Percentiles rank a stretch among this genome's conserved stretches.
Evolutionary conservation across 1,140 invertebrate genomes (phyloP).

Genomic region (Eupeodes corollae): DNA sequence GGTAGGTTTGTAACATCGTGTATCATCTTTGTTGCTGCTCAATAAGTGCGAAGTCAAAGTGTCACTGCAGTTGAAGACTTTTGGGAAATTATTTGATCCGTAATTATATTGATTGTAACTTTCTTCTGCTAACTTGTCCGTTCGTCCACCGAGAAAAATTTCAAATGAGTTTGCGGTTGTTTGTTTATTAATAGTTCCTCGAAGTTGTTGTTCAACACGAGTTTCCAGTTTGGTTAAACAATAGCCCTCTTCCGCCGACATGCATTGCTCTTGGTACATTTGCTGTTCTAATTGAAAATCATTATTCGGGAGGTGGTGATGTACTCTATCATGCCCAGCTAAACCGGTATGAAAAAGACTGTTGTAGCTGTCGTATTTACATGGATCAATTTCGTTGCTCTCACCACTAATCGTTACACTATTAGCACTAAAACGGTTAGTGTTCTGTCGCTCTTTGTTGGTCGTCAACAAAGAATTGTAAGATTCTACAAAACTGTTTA

Average conservation of each 20-base stretch:
- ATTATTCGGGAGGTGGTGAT: background rate
- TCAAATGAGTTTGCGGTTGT: slow-evolving; percentile 3
- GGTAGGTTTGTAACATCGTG: background rate
- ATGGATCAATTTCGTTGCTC: background rate
- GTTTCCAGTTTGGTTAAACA: slow-evolving; percentile 32
- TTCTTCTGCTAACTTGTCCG: background rate
- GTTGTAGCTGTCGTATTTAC: background rate
- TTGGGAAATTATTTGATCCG: background rate
- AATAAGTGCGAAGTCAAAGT: background rate
- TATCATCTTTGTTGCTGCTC: background rate
- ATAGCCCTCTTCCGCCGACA: slow-evolving; percentile 24
- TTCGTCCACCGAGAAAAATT: background rate
- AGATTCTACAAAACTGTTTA: slow-evolving; percentile 30
- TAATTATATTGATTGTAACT: no score
- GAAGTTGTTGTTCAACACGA: slow-evolving; percentile 21
- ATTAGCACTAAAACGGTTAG: background rate
- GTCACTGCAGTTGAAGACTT: background rate
- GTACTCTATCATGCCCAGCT: background rate
- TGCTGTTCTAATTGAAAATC: slow-evolving; percentile 18
- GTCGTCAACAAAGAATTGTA: slow-evolving; percentile 25
- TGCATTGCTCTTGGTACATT: slow-evolving; percentile 26
- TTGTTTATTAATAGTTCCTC: slow-evolving; percentile 1
- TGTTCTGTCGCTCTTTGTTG: slow-evolving; percentile 13
- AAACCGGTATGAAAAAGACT: background rate
- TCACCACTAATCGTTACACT: background rate